Evolutionary conservation across 2,888 invertebrate genomes (phyloP).

Genomic region (Cosmopolites sordidus): DNA sequence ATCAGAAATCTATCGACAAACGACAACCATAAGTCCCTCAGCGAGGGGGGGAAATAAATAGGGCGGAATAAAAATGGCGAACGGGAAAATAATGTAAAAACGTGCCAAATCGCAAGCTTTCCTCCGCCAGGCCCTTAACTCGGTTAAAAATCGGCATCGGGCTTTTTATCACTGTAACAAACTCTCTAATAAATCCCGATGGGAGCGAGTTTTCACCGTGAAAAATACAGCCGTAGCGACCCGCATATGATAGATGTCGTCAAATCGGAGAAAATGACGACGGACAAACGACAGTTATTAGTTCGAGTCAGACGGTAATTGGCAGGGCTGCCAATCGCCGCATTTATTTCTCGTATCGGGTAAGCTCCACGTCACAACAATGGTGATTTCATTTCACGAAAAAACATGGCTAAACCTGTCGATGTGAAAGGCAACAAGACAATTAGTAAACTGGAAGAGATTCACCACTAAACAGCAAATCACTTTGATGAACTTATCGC

Average conservation of each 20-base stretch:
- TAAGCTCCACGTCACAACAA: no score
- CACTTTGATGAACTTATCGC: no score
- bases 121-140: conserved; percentile 1
- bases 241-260: conserved; percentile 17
- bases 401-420: no score
- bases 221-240: conserved; percentile 19
- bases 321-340: no score
- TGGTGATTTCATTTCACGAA: no score
- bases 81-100: conserved; percentile 22
- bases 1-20: not conserved
- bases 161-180: not conserved
- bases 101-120: conserved; percentile 12
- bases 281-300: no score
- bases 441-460: no score
- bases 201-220: conserved; percentile 15
- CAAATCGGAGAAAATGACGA: no score
- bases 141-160: conserved; percentile 9
- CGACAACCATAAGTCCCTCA: not conserved
- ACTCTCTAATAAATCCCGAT: conserved; percentile 18
- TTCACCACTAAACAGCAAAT: no score
- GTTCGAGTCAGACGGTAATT: no score
- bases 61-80: conserved; percentile 15
- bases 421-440: no score
- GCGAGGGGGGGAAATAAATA: not conserved
- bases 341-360: no score